Conservation (phyloP, 2,888 invertebrate species). For the Hartigia nigra region DNA sequence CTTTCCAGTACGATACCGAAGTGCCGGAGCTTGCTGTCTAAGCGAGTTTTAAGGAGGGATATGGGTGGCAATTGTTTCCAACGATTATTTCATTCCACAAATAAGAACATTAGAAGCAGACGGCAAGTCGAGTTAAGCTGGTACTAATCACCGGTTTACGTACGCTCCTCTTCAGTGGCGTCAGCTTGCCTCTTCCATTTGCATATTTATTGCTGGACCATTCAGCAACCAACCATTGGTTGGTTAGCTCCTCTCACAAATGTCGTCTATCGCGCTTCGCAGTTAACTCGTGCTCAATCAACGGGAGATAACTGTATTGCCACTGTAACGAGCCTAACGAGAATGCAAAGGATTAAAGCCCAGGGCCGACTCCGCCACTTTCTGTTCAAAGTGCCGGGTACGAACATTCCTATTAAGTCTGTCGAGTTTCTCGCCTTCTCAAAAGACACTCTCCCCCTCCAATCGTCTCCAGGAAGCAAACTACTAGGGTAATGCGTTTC, state of each 20-base stretch:
- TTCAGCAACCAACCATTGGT: slow-evolving; percentile 2
- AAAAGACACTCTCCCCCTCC: not conserved
- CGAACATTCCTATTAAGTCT: not conserved
- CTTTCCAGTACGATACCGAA: not conserved
- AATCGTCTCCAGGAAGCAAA: not conserved
- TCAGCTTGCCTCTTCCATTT: slow-evolving; percentile 35
- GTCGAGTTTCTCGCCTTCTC: not conserved
- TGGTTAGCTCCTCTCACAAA: not conserved
- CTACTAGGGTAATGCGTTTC: not conserved
- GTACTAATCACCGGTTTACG: slow-evolving; percentile 39
- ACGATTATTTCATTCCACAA: slow-evolving; percentile 5
- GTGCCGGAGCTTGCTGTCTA: slow-evolving; percentile 3
- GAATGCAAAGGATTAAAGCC: not conserved
- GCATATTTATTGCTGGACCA: slow-evolving; percentile 39
- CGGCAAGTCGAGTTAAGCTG: slow-evolving; percentile 34
- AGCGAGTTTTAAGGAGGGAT: slow-evolving; percentile 26
- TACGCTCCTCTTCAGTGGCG: slow-evolving; percentile 24
- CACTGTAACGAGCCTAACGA: not conserved
- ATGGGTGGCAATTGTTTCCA: not conserved
- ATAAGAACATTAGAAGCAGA: slow-evolving; percentile 17
- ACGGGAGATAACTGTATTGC: not conserved
- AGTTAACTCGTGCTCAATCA: slow-evolving; percentile 6
- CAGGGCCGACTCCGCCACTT: not conserved
- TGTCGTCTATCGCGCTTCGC: not conserved
- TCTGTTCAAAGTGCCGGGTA: not conserved